Percentiles rank a stretch among this genome's conserved stretches.
These are phyloP conservation scores for Antennarius striatus DNA, from an alignment of 2,113 vertebrate species.

Conservation along the genomic window DNA sequence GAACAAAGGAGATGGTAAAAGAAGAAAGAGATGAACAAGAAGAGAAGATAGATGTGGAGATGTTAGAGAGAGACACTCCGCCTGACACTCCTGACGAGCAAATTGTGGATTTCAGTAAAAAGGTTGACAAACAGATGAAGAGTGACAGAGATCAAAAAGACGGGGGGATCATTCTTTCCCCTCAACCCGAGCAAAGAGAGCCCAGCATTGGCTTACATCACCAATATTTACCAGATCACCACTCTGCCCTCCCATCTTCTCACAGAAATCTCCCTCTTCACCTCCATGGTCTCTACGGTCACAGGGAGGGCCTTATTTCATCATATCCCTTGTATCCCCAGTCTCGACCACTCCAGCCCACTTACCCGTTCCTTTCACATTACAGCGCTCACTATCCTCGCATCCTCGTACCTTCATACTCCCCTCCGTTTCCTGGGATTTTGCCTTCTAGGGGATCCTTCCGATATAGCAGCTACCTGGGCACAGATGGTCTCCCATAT, in stretches of 20 bases:
- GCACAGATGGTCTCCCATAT: slow-evolving; percentile 64
- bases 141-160: slow-evolving; percentile 14
- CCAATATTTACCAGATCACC: background rate
- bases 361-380: slow-evolving; percentile 69
- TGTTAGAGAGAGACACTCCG: slow-evolving; percentile 73
- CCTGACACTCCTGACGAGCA: slow-evolving; percentile 77
- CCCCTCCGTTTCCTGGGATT: slow-evolving; percentile 63
- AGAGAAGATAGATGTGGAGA: slow-evolving; percentile 74
- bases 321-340: slow-evolving; percentile 73
- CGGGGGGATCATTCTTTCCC: slow-evolving; percentile 17
- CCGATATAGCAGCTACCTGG: slow-evolving; percentile 56
- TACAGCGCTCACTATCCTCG: slow-evolving; percentile 63
- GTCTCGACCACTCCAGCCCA: slow-evolving; percentile 60
- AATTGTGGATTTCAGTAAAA: slow-evolving; percentile 75
- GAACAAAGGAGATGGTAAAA: slow-evolving; percentile 51
- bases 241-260: slow-evolving; percentile 1
- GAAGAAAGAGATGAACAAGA: slow-evolving; percentile 54
- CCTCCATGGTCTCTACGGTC: slow-evolving; percentile 69
- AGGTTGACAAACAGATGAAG: slow-evolving; percentile 49
- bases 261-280: slow-evolving; percentile 64
- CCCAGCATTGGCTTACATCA: slow-evolving; percentile 31
- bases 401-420: slow-evolving; percentile 72
- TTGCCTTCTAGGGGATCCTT: slow-evolving; percentile 61
- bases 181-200: slow-evolving; percentile 40
- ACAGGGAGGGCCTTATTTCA: slow-evolving; percentile 70